Conservation (phyloP, 2,888 invertebrate species). For the Athalia circularis region DNA sequence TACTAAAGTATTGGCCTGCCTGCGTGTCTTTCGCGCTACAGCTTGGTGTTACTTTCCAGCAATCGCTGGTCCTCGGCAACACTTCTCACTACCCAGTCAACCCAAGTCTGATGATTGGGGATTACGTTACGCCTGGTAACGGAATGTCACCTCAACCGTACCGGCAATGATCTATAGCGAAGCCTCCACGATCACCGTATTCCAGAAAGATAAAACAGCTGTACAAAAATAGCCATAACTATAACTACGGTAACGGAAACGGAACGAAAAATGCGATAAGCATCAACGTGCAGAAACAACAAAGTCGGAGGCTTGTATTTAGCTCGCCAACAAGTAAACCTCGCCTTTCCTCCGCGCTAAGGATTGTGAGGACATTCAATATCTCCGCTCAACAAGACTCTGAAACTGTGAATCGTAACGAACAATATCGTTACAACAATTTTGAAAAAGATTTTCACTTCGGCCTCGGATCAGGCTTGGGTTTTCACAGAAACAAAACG, state of each 20-base stretch:
- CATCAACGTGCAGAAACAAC: constrained; percentile 49
- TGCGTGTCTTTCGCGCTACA: constrained; percentile 69
- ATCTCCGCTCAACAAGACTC: not conserved
- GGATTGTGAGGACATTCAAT: constrained; percentile 46
- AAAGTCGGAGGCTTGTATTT: constrained; percentile 63
- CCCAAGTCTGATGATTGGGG: constrained; percentile 85
- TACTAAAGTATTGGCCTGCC: constrained; percentile 69
- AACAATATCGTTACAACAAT: constrained; percentile 45
- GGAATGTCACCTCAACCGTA: constrained; percentile 72
- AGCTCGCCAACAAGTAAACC: constrained; percentile 65
- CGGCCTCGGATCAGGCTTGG: constrained; percentile 57
- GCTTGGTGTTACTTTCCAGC: constrained; percentile 74
- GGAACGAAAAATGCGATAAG: constrained; percentile 52
- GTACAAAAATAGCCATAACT: constrained; percentile 52
- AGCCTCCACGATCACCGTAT: constrained; percentile 61
- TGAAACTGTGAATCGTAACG: constrained; percentile 10
- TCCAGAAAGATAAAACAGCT: constrained; percentile 63
- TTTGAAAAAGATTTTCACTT: constrained; percentile 51
- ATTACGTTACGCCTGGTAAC: constrained; percentile 81
- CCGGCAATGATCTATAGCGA: constrained; percentile 70
- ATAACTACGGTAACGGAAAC: constrained; percentile 55
- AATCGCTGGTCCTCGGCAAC: constrained; percentile 78
- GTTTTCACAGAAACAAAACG: constrained; percentile 57
- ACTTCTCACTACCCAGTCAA: constrained; percentile 81
- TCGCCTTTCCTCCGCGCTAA: constrained; percentile 63